Evolutionary conservation across 2,888 invertebrate genomes (phyloP), one percentile per base, ranked within the genome.

Genomic region (Hirtodrosophila confusa): DNA sequence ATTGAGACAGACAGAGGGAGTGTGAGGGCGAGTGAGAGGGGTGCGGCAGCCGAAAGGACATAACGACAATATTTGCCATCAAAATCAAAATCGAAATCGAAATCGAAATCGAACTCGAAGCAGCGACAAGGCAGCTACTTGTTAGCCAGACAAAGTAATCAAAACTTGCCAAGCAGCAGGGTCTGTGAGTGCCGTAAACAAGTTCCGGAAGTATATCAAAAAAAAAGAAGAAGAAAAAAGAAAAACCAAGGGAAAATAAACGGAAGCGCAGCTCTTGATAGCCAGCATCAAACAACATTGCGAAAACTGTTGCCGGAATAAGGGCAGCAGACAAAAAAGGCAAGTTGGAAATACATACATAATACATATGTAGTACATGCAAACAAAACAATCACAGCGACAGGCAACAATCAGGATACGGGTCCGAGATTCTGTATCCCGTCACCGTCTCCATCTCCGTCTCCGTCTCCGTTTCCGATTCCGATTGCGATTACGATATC

Each of bases 61-160:
- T 44, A 71, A 68, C 73, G 73, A 72, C 73, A 75, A 69, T 75
- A 66, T 69, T 78, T 73, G 75, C 74, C 64, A 69, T 23, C 43
- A 33, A 43, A 68, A 56, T 48, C 53, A 12, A 65, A 70, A 54
- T 60, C 51, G 60, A 41, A 73, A 68, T 58, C 47, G 41, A 43
- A 68, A 56, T 48, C 53, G 17, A 65, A 70, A 54, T 60, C 51
- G 60, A 41, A 73, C 63, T 58, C 47, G 41, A 55, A 55, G 55
- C 33, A 47, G 44, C 51, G 50, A 53, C 69, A 62, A 64, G 58
- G 60, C 56, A 43, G 66, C 66, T 64, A 70, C 75, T 74, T 75
- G 69, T 75, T 75, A 61, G 76, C 60, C 57, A 69, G 57, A 61
- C 64, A 69, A 62, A 75, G 75, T 63, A 78, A 78, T 75, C 66